Evolutionary conservation across 1,140 invertebrate species (phyloP), one percentile per base, ranked within the genome.

Genomic region (Ceratina australensis): DNA sequence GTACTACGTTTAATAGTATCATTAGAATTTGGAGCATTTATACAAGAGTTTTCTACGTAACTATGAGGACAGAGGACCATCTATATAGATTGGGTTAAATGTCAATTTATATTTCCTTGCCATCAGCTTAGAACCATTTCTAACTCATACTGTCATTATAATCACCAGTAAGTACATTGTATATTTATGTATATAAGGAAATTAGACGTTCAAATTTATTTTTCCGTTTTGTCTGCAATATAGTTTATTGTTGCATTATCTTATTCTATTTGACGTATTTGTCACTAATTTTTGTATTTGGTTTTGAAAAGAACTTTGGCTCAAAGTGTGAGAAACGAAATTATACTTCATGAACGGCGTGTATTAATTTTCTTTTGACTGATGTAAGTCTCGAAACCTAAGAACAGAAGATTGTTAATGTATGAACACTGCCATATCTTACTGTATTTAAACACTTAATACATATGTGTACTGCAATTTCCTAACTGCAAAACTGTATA

Each of bases 371-470:
- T 52, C 81, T 4, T 54, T 1, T 61, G 4, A 74, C 65, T 28
- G 50, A 18, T 72, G 57, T 63, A 47, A 72, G 54, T 63, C 1
- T 20, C 20, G 24, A 72, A 71, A 59, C 63, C 71, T 82, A 85
- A 71, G 64, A 26, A 7, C 28, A 56, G 26, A 49, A 59, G 13
- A 60, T 72, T 78, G 7, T 63, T 52, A 50, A 47, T 66, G 59
- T 64, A 4, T 22, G 18, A 72, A 69, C 75, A 84, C 83, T 84
- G 79, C 75, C 82, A 84, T 59, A 66, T 75, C 64, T 84, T 68
- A 8, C 10, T 50, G 50, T 68, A 63, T 54, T 66, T 61, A n/a
- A 47, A 20, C 63, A 63, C 26, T 66, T 54, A n/a, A 47, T 22
- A 59, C 1, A n/a, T 56, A n/a, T 52, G 54, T 79, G 74, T 26